phyloP scores from a whole-genome alignment of 1,140 invertebrate genomes.

The Littorina saxatilis region DNA sequence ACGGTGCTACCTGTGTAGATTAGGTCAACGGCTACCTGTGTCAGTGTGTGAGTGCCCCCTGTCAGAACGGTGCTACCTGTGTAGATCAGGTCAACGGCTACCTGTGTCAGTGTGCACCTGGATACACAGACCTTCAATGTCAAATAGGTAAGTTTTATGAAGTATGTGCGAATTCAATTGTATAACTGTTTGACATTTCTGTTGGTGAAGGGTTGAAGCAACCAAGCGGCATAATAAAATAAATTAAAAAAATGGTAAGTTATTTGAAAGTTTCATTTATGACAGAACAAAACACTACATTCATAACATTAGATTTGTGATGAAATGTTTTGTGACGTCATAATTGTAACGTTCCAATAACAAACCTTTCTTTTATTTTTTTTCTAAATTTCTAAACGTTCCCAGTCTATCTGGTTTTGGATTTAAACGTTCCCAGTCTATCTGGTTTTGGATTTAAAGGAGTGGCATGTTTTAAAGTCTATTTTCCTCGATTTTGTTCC shows the following conservation, averaged over 20 bases:
- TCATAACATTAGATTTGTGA: too few species aligned
- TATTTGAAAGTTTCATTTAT: too few species aligned
- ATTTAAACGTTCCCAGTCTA: background rate
- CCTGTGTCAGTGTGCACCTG: conserved; percentile 47
- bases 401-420: conserved; percentile 44
- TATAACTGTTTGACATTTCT: too few species aligned
- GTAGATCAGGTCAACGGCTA: conserved; percentile 44
- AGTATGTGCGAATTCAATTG: too few species aligned
- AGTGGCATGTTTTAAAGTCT: too few species aligned
- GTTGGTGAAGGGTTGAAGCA: too few species aligned
- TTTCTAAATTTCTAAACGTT: conserved; percentile 37
- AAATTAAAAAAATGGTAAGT: too few species aligned
- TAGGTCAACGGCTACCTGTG: conserved; percentile 40
- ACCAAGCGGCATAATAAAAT: too few species aligned
- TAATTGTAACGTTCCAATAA: too few species aligned
- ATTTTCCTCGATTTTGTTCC: background rate
- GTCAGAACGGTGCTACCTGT: conserved; percentile 46
- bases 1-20: background rate
- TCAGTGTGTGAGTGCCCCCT: conserved; percentile 47
- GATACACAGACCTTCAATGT: conserved; percentile 45
- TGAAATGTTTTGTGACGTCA: too few species aligned
- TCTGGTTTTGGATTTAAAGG: background rate
- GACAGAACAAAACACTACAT: too few species aligned
- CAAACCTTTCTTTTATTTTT: too few species aligned
- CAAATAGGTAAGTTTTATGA: conserved; percentile 34